A percentile compares a stretch with the other conserved stretches of the same genome.
These are phyloP conservation scores for Aphelenchoides fujianensis DNA, from an alignment of 1,140 invertebrate species.

Conservation along the genomic window DNA sequence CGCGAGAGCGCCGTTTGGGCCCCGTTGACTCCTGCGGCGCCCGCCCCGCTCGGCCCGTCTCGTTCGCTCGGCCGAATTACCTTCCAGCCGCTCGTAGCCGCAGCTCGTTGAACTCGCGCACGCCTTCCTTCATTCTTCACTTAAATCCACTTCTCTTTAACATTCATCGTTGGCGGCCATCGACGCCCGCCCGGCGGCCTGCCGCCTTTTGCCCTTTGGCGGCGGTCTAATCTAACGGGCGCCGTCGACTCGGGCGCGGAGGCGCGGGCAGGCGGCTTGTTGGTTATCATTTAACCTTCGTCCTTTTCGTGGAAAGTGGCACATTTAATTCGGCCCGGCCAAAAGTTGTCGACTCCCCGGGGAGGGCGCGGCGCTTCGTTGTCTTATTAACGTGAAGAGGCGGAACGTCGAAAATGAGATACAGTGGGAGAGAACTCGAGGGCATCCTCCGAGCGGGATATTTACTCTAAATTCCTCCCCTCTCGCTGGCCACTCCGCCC, in stretches of 20 bases:
- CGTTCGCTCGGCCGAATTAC: too few relatives aligned
- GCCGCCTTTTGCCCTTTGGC: too few relatives aligned
- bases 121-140: neutral
- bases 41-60: too few relatives aligned
- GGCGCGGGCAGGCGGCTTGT: too few relatives aligned
- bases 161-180: too few relatives aligned
- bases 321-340: conserved; percentile 1
- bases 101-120: too few relatives aligned
- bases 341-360: neutral
- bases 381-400: neutral
- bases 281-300: conserved; percentile 3
- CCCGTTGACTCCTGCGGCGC: too few relatives aligned
- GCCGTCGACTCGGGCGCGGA: neutral
- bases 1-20: too few relatives aligned
- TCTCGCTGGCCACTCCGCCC: neutral
- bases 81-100: too few relatives aligned
- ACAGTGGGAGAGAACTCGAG: too few relatives aligned
- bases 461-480: neutral
- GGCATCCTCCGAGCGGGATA: neutral
- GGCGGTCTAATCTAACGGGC: neutral
- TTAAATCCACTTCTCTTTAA: neutral
- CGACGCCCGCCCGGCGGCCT: too few relatives aligned
- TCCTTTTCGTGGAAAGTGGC: neutral
- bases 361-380: neutral
- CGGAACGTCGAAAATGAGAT: conserved; percentile 5